These are phyloP conservation scores for Salminus brasiliensis DNA, from an alignment of 2,113 vertebrate species.

Conservation along the genomic window DNA sequence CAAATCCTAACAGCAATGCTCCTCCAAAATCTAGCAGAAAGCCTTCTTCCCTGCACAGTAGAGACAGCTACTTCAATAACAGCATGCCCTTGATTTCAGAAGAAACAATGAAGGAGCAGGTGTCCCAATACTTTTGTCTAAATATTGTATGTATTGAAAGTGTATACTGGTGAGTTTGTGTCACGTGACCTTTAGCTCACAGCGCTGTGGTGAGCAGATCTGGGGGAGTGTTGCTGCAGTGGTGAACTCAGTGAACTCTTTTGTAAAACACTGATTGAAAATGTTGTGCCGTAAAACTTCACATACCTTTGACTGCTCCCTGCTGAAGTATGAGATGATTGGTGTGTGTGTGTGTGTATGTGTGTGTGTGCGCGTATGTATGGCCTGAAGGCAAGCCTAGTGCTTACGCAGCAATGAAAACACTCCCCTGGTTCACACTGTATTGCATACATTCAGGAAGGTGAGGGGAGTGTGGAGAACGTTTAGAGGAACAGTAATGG, in stretches of 20 bases:
- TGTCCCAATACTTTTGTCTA: too few relatives aligned
- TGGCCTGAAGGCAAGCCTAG: slow-evolving; percentile 6
- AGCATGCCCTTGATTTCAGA: too few relatives aligned
- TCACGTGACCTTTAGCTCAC: too few relatives aligned
- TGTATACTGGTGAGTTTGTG: too few relatives aligned
- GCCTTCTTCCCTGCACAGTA: too few relatives aligned
- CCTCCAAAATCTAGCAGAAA: too few relatives aligned
- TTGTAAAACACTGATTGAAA: neutral
- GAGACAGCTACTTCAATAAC: too few relatives aligned
- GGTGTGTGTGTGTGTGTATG: slow-evolving; percentile 3
- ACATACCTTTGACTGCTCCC: slow-evolving; percentile 37
- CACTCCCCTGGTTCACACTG: slow-evolving; percentile 23
- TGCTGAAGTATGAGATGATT: neutral
- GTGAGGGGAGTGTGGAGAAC: slow-evolving; percentile 23
- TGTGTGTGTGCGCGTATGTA: neutral
- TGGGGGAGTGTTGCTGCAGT: neutral
- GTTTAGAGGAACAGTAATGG: slow-evolving; percentile 3
- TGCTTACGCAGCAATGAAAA: slow-evolving; percentile 13
- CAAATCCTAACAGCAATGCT: too few relatives aligned
- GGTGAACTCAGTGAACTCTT: neutral
- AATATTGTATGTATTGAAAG: too few relatives aligned
- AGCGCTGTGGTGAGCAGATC: too few relatives aligned
- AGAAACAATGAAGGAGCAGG: too few relatives aligned
- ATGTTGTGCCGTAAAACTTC: slow-evolving; percentile 24
- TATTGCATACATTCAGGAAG: slow-evolving; percentile 30